Evolutionary conservation across 2,888 invertebrate species (phyloP).

Genomic region (Torymus texanus): DNA sequence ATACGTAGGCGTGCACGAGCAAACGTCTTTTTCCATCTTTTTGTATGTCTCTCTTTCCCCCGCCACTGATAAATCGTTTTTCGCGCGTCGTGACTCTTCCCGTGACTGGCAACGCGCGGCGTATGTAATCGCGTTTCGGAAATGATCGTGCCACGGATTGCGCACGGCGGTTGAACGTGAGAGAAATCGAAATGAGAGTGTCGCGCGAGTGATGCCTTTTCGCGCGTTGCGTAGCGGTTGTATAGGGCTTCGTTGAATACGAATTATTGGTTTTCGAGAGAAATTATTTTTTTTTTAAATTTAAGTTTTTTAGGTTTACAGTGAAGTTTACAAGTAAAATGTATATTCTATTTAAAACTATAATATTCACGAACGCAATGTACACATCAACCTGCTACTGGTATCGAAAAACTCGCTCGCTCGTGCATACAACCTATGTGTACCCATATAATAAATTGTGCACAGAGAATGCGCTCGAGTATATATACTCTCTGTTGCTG

Average conservation of each 20-base stretch:
- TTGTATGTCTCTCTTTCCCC: background rate
- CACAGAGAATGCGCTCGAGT: too few relatives aligned
- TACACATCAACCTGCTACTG: too few relatives aligned
- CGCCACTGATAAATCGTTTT: constrained; percentile 61
- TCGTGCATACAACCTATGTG: too few relatives aligned
- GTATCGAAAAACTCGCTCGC: too few relatives aligned
- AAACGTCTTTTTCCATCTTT: constrained; percentile 17
- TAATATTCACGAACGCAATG: too few relatives aligned
- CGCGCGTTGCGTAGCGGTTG: background rate
- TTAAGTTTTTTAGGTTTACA: too few relatives aligned
- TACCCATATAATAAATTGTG: too few relatives aligned
- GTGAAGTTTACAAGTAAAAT: too few relatives aligned
- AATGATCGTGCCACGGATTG: constrained; percentile 46
- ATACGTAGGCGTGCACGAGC: constrained; percentile 2
- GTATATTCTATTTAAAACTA: too few relatives aligned
- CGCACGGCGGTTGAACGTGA: constrained; percentile 31
- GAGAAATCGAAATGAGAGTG: constrained; percentile 23
- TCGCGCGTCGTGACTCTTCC: constrained; percentile 34
- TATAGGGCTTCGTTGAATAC: constrained; percentile 15
- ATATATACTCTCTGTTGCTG: too few relatives aligned
- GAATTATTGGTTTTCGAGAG: constrained; percentile 22
- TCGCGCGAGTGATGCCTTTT: background rate
- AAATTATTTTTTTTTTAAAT: background rate
- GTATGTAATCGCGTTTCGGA: constrained; percentile 54
- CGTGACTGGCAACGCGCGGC: constrained; percentile 36